Base-by-base conservation (phyloP, 2,888 invertebrate species). In the Hofmannophila pseudospretella region DNA sequence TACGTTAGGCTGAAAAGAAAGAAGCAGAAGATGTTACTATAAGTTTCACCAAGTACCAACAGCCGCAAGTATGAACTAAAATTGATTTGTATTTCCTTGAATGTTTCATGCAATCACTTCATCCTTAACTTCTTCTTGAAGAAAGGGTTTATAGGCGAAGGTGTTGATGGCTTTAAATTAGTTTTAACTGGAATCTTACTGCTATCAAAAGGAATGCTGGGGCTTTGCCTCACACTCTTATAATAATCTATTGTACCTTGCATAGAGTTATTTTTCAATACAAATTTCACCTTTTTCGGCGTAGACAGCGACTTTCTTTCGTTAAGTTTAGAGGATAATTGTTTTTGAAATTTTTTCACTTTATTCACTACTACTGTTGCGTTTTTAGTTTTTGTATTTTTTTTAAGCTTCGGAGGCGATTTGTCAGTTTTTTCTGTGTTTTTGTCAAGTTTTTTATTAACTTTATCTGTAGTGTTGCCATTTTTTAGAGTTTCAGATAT, bases 111-210 rank as follows among this genome's bases (percentile, higher is more conserved):
- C 5, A 32, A 23, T 19, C 42, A 14, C 41, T 47, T 61, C 0
- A 68, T 37, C 34, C 64, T 66, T 7, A 75, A 47, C 42, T 88
- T 89, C 51, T 84, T 89, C 54, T 89, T 91, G 54, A 93, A 92
- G 72, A 94, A 94, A 0, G 94, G 94, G 72, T 94, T 93, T 1
- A 94, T 91, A 0, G 94, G 94, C 0, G 92, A 92, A 0, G 91
- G 89, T 1, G 90, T 82, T 0, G 89, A 88, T 0, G 90, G 89
- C 58, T 95, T 95, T 1, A 95, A 67, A n/a, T 94, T 89, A 0
- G 95, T 92, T 50, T 92, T 92, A 0, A 64, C 63, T 0, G 96
- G 96, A 51, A 88, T 89, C 37, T 89, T 91, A 10, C 84, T 85
- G 0, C 93, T 89, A 61, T 95, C 94, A 47, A 88, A 95, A 0